A percentile compares a stretch with the other conserved stretches of the same genome.
Conservation (phyloP, 1,140 invertebrate species). For the Drosophila watanabei region DNA sequence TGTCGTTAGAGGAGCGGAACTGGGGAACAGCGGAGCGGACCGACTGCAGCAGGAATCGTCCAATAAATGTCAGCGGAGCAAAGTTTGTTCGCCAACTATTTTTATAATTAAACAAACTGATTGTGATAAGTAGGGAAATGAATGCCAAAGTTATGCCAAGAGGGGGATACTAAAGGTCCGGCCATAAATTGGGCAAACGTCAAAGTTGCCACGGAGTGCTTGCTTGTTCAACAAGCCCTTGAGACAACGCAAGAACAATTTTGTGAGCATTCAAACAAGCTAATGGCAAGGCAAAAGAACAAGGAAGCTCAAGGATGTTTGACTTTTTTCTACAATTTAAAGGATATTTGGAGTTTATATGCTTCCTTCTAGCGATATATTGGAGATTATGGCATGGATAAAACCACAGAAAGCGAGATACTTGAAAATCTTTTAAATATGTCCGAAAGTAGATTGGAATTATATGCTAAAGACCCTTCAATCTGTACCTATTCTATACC, state of each 20-base stretch:
- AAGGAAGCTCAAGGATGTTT: conserved; percentile 14
- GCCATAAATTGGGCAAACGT: conserved; percentile 66
- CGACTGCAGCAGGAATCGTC: conserved; percentile 35
- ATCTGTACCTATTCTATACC: too few relatives aligned
- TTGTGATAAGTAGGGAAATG: conserved; percentile 67
- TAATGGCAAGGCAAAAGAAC: conserved; percentile 3
- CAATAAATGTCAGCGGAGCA: conserved; percentile 70
- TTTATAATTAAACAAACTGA: conserved; percentile 77
- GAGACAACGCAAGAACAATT: conserved; percentile 32
- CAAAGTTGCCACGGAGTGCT: conserved; percentile 37
- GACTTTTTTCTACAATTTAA: not conserved
- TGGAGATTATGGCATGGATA: not conserved
- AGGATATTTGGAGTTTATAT: not conserved
- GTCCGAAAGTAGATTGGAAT: not conserved
- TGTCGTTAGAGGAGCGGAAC: conserved; percentile 33
- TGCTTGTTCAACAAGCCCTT: conserved; percentile 36
- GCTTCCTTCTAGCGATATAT: not conserved
- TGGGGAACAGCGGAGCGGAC: not conserved
- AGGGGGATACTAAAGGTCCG: conserved; percentile 24
- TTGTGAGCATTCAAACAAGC: conserved; percentile 4
- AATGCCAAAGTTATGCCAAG: conserved; percentile 43
- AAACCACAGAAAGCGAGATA: not conserved
- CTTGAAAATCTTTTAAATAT: not conserved
- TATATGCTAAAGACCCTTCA: not conserved
- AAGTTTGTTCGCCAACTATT: conserved; percentile 73